A percentile compares a stretch with the other conserved stretches of the same genome.
These are phyloP conservation scores for Neelides folsomi DNA, from an alignment of 2,888 invertebrate species.

Conservation along the genomic window DNA sequence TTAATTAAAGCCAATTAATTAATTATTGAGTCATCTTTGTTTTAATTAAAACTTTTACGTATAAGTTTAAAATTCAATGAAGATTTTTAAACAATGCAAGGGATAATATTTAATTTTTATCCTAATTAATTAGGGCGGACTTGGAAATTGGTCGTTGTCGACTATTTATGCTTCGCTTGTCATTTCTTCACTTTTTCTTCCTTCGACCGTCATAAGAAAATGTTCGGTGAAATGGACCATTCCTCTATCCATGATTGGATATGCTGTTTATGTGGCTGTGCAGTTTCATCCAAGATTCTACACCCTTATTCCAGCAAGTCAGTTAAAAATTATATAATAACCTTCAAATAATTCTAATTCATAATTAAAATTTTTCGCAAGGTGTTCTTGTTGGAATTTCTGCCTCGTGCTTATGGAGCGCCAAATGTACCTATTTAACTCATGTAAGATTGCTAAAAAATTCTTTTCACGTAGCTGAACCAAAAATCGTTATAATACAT, in stretches of 20 bases:
- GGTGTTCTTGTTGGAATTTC: slow-evolving; percentile 87
- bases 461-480: not conserved
- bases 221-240: slow-evolving; percentile 94
- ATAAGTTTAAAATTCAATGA: too few species aligned
- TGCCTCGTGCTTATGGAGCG: slow-evolving; percentile 96
- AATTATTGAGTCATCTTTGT: not conserved
- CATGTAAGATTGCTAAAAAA: slow-evolving; percentile 23
- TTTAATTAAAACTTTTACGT: not conserved
- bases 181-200: slow-evolving; percentile 77
- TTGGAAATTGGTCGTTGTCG: slow-evolving; percentile 78
- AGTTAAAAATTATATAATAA: slow-evolving; percentile 5
- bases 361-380: not conserved
- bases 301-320: slow-evolving; percentile 68
- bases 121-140: slow-evolving; percentile 48
- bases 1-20: not conserved
- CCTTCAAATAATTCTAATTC: too few species aligned
- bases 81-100: too few species aligned
- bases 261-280: slow-evolving; percentile 84
- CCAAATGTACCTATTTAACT: slow-evolving; percentile 94
- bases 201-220: slow-evolving; percentile 79
- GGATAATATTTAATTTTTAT: too few species aligned
- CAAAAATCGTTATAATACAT: not conserved
- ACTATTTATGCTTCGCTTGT: slow-evolving; percentile 86
- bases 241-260: slow-evolving; percentile 79
- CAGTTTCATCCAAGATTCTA: slow-evolving; percentile 81